Evolutionary conservation across 2,113 vertebrate species (phyloP), one percentile per base, ranked within the genome.

Genomic region (Rana temporaria): DNA sequence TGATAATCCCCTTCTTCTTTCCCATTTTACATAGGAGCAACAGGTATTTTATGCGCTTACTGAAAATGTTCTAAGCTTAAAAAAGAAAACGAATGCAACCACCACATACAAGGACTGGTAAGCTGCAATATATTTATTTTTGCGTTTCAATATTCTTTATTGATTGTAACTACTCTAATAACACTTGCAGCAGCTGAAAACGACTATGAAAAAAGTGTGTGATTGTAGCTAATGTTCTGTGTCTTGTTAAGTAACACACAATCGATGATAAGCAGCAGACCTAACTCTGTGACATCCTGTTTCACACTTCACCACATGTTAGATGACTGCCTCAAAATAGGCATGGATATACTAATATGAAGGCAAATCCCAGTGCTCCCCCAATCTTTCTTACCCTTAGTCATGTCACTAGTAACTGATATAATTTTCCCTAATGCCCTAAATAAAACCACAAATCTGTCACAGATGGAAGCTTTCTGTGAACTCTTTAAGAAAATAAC

Each of bases 371-470:
- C 30, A 78, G 6, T 62, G 55, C 32, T 42, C 32, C 53, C 16
- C 30, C 78, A 18, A 16, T 22, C 66, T 22, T 69, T 59, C 55
- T 52, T 48, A n/a, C 18, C 17, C 20, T 32, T 72, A 2, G 26
- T 20, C 38, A 32, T 63, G 34, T 70, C 67, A 71, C 55, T 30
- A 71, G 53, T 62, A 60, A 80, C 56, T 62, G 34, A 53, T 70
- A 70, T 70, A 12, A 56, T 65, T 75, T 67, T 67, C 64, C 52
- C 57, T 63, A 82, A 82, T 42, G 42, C 34, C 38, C 34, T 82
- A 74, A 73, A 74, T 82, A 75, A 74, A 74, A 26, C 62, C 71
- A 56, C 70, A 82, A 75, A 82, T 82, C 70, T 73, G 55, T 66
- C 62, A 67, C 80, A 82, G 69, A 74, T 82, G 70, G 60, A 24